Conservation (phyloP, 2,797 vertebrate species). For the Tenualosa ilisha region DNA sequence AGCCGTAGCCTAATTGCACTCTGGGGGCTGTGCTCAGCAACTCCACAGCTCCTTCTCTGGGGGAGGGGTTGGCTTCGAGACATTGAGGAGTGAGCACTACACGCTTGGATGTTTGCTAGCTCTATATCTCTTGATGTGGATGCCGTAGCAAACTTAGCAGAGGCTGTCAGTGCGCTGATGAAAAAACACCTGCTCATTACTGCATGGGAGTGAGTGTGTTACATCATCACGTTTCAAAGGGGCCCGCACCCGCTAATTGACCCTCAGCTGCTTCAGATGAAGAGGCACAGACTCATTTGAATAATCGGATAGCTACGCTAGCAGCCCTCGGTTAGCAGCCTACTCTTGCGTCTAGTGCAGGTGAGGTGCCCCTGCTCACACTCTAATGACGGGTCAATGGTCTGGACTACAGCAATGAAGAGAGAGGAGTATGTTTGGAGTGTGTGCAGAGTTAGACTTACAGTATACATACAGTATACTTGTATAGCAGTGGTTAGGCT, state of each 20-base stretch:
- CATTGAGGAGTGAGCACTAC: background rate
- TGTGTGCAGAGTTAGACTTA: too few relatives aligned
- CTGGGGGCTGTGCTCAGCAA: background rate
- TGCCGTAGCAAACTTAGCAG: background rate
- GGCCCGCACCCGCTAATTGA: background rate
- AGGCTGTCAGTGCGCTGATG: background rate
- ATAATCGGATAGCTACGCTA: background rate
- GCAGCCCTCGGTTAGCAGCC: background rate
- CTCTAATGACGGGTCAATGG: too few relatives aligned
- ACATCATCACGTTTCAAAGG: background rate
- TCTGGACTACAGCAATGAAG: too few relatives aligned
- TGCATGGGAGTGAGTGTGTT: background rate
- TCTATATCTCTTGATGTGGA: background rate
- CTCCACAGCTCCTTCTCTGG: background rate
- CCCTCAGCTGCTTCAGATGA: background rate
- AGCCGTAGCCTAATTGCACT: conserved; percentile 9
- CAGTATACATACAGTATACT: too few relatives aligned
- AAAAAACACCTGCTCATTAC: background rate
- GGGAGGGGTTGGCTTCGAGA: background rate
- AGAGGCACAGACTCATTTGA: background rate
- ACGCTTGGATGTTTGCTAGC: background rate
- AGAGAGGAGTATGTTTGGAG: too few relatives aligned
- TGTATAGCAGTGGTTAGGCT: too few relatives aligned
- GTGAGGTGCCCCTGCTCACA: background rate
- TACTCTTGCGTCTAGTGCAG: background rate